phyloP scores from a whole-genome alignment of 2,797 vertebrate genomes.

The Babyrousa celebensis region DNA sequence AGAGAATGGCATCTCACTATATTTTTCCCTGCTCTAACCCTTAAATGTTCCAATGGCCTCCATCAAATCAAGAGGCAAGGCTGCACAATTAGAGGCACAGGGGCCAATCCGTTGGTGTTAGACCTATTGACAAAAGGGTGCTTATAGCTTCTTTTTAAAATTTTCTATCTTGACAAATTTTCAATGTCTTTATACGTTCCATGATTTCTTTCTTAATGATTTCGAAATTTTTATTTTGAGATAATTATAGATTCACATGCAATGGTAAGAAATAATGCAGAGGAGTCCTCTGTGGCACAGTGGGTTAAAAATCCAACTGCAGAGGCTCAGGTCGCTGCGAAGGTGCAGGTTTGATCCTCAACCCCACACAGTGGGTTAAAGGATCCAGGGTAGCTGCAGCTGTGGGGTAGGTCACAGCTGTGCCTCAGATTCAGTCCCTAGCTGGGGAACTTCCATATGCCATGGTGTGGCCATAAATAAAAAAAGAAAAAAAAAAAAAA shows the following conservation, averaged over 20 bases:
- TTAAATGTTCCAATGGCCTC: neutral
- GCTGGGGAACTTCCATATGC: too few species aligned
- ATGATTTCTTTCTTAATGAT: neutral
- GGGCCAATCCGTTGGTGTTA: neutral
- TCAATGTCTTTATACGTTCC: neutral
- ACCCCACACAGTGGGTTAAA: too few species aligned
- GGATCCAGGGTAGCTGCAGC: too few species aligned
- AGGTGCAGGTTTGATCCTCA: too few species aligned
- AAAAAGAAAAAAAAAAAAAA: too few species aligned
- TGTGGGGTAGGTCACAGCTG: too few species aligned
- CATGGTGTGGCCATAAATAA: too few species aligned
- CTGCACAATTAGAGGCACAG: neutral
- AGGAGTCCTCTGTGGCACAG: too few species aligned
- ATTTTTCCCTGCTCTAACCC: neutral
- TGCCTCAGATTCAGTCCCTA: too few species aligned
- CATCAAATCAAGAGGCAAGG: conserved; percentile 25
- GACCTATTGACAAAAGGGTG: neutral
- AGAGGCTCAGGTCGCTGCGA: too few species aligned
- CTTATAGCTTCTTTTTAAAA: neutral
- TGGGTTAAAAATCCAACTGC: too few species aligned
- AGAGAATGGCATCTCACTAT: neutral
- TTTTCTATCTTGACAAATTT: neutral
- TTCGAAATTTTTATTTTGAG: conserved; percentile 5
- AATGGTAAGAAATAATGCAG: neutral
- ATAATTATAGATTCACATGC: neutral